Evolutionary conservation across 2,888 invertebrate species (phyloP), one percentile per base, ranked within the genome.

Genomic region (Cyrtodaria siliqua): DNA sequence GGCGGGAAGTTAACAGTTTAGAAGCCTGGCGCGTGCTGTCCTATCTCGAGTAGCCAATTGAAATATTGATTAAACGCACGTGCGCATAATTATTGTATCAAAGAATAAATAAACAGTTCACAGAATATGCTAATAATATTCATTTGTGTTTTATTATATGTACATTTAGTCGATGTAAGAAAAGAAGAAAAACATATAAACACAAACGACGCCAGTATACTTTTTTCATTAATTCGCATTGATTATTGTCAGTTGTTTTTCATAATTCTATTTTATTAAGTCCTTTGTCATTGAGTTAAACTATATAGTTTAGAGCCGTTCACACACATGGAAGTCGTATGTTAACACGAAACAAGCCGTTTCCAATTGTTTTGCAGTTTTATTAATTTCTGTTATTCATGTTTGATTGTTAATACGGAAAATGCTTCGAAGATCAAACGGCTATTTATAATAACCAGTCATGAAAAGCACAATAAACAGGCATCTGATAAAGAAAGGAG

Each of bases 331-430:
- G 38, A 33, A 42, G 8, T 62, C 70, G 70, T 50, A 70, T 70
- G 70, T 2, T 14, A 8, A 20, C 20, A 56, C 18, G 24, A 50
- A 14, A 12, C 23, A 3, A 27, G 12, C 40, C 6, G 12, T 23
- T 38, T 23, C 38, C 40, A 56, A 20, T 56, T 56, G 56, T 40
- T 53, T 29, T 27, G 27, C 26, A 4, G 6, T 27, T 24, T 53
- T 53, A 53, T 53, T 53, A 26, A 53, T 53, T 53, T 67, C 64
- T 50, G 61, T 67, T 52, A 71, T 75, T 66, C 56, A n/a, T 42
- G 33, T 59, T 70, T 71, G 33, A 76, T 76, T 70, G 76, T 60
- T 76, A 26, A 62, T 70, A 76, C 62, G 56, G 33, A 42, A 67
- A 70, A 55, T n/a, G 59, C 44, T 68, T 60, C 16, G 14, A 23